These are phyloP conservation scores for Lophura nycthemera DNA, from an alignment of 2,113 vertebrate genomes.

Conservation along the genomic window DNA sequence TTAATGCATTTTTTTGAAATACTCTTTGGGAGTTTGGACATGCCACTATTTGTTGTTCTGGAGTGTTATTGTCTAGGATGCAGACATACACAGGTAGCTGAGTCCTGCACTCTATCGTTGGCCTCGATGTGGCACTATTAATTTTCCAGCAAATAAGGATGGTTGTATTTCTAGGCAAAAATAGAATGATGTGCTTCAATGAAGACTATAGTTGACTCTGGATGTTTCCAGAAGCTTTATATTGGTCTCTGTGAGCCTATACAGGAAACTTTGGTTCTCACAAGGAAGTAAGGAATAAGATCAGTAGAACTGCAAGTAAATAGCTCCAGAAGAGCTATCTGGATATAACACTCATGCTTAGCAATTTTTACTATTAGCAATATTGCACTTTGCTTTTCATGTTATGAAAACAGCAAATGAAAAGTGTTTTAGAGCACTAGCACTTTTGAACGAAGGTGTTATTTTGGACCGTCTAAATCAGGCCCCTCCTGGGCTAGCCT, in stretches of 20 bases:
- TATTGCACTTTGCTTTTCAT: not conserved
- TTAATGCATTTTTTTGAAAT: not conserved
- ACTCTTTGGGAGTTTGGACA: not conserved
- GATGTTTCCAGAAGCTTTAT: not conserved
- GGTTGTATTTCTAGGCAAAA: not conserved
- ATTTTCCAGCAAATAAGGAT: not conserved
- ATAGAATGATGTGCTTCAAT: accelerated
- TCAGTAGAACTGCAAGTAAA: not conserved
- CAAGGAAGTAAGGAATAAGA: not conserved
- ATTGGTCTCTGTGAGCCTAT: not conserved
- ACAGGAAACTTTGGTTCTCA: not conserved
- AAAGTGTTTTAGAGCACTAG: not conserved
- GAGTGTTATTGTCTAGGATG: not conserved
- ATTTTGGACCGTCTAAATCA: not conserved
- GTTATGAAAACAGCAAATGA: not conserved
- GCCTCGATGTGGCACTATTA: not conserved
- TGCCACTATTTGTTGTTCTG: not conserved
- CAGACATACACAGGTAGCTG: not conserved
- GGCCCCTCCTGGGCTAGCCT: not conserved
- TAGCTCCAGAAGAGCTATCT: not conserved
- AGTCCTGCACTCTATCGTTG: not conserved
- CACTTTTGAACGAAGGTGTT: not conserved
- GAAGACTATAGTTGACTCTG: not conserved
- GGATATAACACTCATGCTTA: not conserved
- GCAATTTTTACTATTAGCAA: not conserved